Base-by-base conservation (phyloP, 2,888 invertebrate species). In the Zygothrica quintamaculata region DNA sequence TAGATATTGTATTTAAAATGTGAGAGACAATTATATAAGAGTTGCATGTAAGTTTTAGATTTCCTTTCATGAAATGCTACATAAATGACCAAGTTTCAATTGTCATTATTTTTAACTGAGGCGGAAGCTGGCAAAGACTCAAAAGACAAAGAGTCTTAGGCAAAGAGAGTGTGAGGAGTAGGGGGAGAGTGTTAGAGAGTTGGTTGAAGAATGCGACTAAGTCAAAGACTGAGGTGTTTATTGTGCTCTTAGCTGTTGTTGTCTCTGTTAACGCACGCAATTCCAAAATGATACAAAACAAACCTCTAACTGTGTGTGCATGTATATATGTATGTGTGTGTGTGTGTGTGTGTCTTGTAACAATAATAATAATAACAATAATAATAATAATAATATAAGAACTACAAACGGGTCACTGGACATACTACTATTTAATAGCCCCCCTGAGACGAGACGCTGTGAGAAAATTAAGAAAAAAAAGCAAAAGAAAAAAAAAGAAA, bases 91-190 rank as follows among this genome's bases (percentile, higher is more conserved):
- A 58, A 74, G 70, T 62, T 71, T 82, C 79, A 74, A 78, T 85
- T 74, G 87, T 79, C 79, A 79, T 79, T 84, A 79, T 72, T 69
- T 80, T 80, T 86, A 86, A 80, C 79, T 79, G 87, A 66, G 61
- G 65, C 87, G 79, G 79, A 86, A 84, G 84, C 87, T 80, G 84
- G 53, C 53, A 13, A 6, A 22, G 34, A 15, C 8, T 26, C 22
- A 22, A 5, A 22, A 22, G 8, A 11, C 40, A 46, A 16, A 53
- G 15, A 31, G 33, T 9, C 25, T 13, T 12, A 22, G 15, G 25
- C 7, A 5, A 8, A n/a, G 29, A n/a, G 8, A 26, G 8, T 4
- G 26, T 4, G 8, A 26, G 5, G 26, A 8, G 26, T 6, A 26
- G 5, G 26, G 29, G 7, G 11, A 34, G 5, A 29, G 9, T 5